Evolutionary conservation across 2,888 invertebrate species (phyloP).

Genomic region (Eristalinus sepulchralis): DNA sequence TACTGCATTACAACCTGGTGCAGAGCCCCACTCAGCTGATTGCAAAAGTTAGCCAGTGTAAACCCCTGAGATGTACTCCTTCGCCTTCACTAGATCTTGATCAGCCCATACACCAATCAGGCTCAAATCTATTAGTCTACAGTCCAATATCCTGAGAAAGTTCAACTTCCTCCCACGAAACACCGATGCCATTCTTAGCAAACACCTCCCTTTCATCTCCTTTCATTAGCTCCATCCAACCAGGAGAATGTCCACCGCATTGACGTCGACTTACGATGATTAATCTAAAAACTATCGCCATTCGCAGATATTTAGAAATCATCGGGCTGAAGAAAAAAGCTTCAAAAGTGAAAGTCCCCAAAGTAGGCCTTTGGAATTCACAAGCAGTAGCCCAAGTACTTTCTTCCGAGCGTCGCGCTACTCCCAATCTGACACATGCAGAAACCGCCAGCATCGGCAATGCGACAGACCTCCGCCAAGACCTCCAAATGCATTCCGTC

Average conservation of each 20-base stretch:
- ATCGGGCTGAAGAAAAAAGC: neutral
- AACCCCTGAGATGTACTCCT: no score
- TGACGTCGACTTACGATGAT: neutral
- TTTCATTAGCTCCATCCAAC: neutral
- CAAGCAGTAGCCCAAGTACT: neutral
- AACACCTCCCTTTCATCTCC: no score
- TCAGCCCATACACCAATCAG: no score
- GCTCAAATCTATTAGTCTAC: no score
- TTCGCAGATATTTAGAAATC: neutral
- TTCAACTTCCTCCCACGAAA: no score
- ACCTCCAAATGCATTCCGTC: neutral
- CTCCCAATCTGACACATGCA: neutral
- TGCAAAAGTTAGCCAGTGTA: no score
- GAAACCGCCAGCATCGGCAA: neutral
- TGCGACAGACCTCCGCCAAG: neutral
- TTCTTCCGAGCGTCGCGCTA: neutral
- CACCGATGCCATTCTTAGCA: no score
- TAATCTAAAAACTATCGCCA: neutral
- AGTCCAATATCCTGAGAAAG: no score
- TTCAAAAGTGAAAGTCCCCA: constrained; percentile 11
- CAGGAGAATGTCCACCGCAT: neutral
- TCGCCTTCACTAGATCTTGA: no score
- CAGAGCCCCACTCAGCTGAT: no score
- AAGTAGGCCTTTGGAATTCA: constrained; percentile 13
- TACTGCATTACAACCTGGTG: no score